Evolutionary conservation across 2,113 vertebrate species (phyloP), one percentile per base, ranked within the genome.

Genomic region (Ivindomyrus marchei): DNA sequence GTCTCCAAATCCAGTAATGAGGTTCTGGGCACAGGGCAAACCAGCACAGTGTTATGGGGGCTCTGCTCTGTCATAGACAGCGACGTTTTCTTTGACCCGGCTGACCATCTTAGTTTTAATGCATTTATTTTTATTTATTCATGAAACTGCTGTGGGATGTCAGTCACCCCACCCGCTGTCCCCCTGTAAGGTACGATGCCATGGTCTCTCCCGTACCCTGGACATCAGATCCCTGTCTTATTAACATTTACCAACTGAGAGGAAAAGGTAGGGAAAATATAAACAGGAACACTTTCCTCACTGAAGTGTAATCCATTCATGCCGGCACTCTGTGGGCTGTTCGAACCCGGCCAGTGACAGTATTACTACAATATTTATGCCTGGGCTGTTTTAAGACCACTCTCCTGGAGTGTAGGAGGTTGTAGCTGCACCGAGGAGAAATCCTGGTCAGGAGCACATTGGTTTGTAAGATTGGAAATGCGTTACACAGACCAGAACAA

Each of bases 61-160:
- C 36, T 80, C 27, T 39, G 36, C 5, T 13, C 31, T 6, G 4
- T 2, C 36, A 36, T 36, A 77, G 70, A 36, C 31, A 36, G 2
- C n/a, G 1, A 36, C 4, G 3, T 39, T 74, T n/a, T 74, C 11
- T 77, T 3, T 11, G 0, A 80, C 74, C 74, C 1, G 36, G 15
- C 74, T 19, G 74, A 77, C 31, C 15, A 36, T 77, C 15, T n/a
- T 6, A 39, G 19, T 39, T 77, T 77, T 77, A 15, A 77, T 39
- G 70, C n/a, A 77, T 77, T 77, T 77, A 77, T 77, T 77, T 39
- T 77, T 80, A 80, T 80, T 80, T 42, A 80, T 80, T 80, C 17
- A 39, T 80, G 74, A 42, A 80, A 80, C 17, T 42, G 36, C 74
- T 42, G 74, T 80, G 36, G 17, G 17, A 42, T 7, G 15, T 3